Evolutionary conservation across 2,113 vertebrate species (phyloP).

Genomic region (Neopipo cinnamomea): DNA sequence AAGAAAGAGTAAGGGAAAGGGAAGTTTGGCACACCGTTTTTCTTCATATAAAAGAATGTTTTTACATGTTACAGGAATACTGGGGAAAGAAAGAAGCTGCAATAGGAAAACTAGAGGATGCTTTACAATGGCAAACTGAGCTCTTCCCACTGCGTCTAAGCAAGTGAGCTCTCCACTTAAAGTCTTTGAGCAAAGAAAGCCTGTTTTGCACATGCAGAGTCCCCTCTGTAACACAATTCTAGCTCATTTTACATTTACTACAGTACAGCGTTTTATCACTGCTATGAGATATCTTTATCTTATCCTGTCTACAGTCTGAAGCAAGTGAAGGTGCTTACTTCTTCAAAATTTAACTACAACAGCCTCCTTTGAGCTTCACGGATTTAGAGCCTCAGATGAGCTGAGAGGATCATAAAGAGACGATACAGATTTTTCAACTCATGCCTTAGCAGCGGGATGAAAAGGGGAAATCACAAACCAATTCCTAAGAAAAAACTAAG

Average conservation of each 20-base stretch:
- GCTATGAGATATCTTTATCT: neutral
- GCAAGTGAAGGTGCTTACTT: neutral
- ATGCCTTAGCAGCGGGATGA: neutral
- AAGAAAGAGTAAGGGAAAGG: neutral
- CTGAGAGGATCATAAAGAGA: neutral
- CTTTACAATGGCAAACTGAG: neutral
- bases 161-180: neutral
- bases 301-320: neutral
- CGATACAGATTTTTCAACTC: neutral
- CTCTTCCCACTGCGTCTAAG: neutral
- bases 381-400: neutral
- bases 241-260: neutral
- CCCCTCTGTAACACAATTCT: neutral
- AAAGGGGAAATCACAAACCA: neutral
- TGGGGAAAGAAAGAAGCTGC: neutral
- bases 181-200: neutral
- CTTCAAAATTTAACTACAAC: neutral
- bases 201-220: neutral
- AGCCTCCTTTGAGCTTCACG: neutral
- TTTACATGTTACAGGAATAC: neutral
- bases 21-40: neutral
- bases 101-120: neutral
- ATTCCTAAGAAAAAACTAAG: neutral
- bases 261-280: neutral
- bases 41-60: neutral